These are phyloP conservation scores for Melanerpes aurifrons DNA, from an alignment of 2,113 vertebrate genomes.

Conservation along the genomic window DNA sequence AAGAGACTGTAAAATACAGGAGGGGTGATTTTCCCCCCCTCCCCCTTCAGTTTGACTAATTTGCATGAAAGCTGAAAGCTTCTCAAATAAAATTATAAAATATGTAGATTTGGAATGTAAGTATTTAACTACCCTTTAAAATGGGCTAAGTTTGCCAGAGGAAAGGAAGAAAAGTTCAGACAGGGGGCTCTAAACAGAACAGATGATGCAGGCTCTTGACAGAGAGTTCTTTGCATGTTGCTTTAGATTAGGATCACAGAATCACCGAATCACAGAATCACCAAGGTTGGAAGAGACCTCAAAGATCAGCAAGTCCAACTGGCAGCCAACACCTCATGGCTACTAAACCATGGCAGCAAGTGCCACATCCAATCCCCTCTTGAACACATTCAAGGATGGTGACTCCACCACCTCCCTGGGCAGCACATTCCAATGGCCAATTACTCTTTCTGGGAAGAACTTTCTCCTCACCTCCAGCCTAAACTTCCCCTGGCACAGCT, in stretches of 20 bases:
- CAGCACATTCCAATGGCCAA: too few relatives aligned
- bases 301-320: too few relatives aligned
- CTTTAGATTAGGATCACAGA: background rate
- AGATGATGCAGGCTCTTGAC: background rate
- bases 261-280: too few relatives aligned
- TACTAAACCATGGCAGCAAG: too few relatives aligned
- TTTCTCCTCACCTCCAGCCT: too few relatives aligned
- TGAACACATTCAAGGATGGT: too few relatives aligned
- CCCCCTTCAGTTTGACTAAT: background rate
- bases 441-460: too few relatives aligned
- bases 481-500: too few relatives aligned
- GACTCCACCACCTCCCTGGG: too few relatives aligned
- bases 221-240: background rate
- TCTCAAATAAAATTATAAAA: background rate
- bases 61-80: background rate
- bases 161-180: background rate
- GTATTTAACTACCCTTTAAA: slow-evolving; percentile 1
- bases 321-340: too few relatives aligned
- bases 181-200: background rate
- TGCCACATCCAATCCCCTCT: too few relatives aligned
- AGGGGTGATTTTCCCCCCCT: background rate
- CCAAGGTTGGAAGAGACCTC: too few relatives aligned
- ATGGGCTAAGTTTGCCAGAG: background rate
- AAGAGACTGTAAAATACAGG: background rate
- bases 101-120: background rate